phyloP scores from a whole-genome alignment of 2,888 invertebrate species.

The Encarsia formosa region DNA sequence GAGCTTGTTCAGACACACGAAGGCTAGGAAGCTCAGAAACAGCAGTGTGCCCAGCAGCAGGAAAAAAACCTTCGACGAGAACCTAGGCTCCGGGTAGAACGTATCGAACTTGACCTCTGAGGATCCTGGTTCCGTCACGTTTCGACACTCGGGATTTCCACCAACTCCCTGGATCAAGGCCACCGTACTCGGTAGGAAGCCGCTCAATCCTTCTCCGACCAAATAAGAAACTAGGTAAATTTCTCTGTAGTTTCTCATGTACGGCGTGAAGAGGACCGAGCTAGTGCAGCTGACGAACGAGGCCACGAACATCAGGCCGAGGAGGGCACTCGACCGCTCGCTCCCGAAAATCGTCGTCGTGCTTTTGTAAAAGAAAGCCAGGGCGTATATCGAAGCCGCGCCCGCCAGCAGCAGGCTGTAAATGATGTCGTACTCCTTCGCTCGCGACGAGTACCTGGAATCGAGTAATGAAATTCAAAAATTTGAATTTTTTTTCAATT shows the following conservation, averaged over 20 bases:
- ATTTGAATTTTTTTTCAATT: neutral
- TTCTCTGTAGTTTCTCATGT: constrained; percentile 59
- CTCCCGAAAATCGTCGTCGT: constrained; percentile 50
- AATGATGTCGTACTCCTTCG: constrained; percentile 44
- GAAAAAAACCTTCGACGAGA: constrained; percentile 57
- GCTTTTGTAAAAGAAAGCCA: constrained; percentile 45
- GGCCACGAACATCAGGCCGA: constrained; percentile 56
- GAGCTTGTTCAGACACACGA: constrained; percentile 54
- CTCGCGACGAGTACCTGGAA: constrained; percentile 27
- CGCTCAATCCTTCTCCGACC: constrained; percentile 63
- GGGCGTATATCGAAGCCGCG: constrained; percentile 38
- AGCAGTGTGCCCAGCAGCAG: constrained; percentile 54
- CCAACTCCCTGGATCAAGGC: constrained; percentile 64
- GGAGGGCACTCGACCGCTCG: constrained; percentile 40
- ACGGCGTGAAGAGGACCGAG: constrained; percentile 66
- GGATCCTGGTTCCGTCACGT: constrained; percentile 37
- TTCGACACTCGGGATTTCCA: constrained; percentile 50
- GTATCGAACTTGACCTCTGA: constrained; percentile 28
- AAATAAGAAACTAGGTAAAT: constrained; percentile 64
- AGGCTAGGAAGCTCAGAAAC: constrained; percentile 53
- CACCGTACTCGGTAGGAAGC: constrained; percentile 62
- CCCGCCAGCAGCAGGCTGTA: constrained; percentile 43
- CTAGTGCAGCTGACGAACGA: constrained; percentile 65
- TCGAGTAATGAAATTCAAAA: neutral
- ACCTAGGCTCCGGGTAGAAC: constrained; percentile 50